Conservation (phyloP, 2,888 invertebrate genomes). For the Ornithoptera priamus region DNA sequence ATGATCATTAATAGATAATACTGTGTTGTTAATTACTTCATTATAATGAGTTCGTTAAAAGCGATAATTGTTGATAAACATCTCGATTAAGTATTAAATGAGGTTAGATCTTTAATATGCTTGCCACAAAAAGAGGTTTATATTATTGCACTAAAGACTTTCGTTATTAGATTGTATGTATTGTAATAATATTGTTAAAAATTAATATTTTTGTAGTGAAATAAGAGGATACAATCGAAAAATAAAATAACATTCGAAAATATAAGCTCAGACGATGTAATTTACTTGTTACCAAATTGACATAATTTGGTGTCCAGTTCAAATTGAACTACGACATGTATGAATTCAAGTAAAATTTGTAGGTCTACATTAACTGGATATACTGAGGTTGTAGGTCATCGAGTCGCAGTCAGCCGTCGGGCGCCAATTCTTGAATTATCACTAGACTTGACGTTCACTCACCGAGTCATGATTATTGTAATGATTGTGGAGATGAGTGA, state of each 20-base stretch:
- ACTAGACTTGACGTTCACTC: slow-evolving; percentile 15
- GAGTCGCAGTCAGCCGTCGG: slow-evolving; percentile 10
- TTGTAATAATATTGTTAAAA: no score
- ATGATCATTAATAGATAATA: no score
- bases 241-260: slow-evolving; percentile 1
- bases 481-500: slow-evolving; percentile 9
- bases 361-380: slow-evolving; percentile 4
- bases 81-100: no score
- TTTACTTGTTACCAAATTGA: slow-evolving; percentile 13
- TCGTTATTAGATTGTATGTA: no score
- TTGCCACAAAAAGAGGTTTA: no score
- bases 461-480: slow-evolving; percentile 17
- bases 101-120: no score
- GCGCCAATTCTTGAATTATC: slow-evolving; percentile 21
- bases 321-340: not conserved
- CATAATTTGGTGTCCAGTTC: not conserved
- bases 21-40: no score
- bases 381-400: slow-evolving; percentile 6
- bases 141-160: no score
- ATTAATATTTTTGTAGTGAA: no score
- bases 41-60: no score
- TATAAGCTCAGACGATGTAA: slow-evolving; percentile 8
- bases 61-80: no score
- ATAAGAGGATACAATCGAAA: not conserved
- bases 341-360: not conserved